Base-by-base conservation (phyloP, 2,888 invertebrate genomes). In the Sinelater perroti region DNA sequence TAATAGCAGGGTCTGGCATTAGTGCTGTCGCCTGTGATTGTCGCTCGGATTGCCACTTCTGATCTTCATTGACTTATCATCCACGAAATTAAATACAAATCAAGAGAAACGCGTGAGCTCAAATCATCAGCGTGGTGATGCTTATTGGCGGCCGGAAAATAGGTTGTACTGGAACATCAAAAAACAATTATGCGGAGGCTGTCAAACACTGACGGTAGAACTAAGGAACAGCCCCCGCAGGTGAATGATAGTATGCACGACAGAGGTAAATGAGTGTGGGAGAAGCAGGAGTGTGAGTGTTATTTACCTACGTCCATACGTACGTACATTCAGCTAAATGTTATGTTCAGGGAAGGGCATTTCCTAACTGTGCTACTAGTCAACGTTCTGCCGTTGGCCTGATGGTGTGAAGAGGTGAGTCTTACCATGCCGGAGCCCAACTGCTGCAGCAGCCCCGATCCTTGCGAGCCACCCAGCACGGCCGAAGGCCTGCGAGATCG, bases 391-490 rank as follows among this genome's bases (percentile, higher is more conserved):
- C 75, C 80, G 79, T 70, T 78, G 79, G 72, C 74, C 74, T 73
- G 77, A 75, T 77, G 78, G 72, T 77, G 76, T 76, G 84, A 83
- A 83, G 84, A 80, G 85, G 85, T 79, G 83, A 85, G 89, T 85
- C 93, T 93, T 91, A 94, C 94, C 91, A 95, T 90, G 85, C 93
- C 93, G 80, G 90, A 88, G 85, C 93, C 92, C 77, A 95, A 83
- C 80, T 94, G 93, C 75, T 94, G 93, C 67, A 95, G 81, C 61
- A 95, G 81, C 65, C 91, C 90, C 52, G 67, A 68, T 56, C 61
- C 61, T 47, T 61, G 61, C 11, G 66, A 66, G 59, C 67, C 72
- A 63, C 88, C 87, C 66, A 89, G 80, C 72, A 88, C 87, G 73
- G 90, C 81, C 72, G 90, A 87, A 45, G 86, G 86, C 51, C 91